These are phyloP conservation scores for Lepilemur septentrionalis DNA, from an alignment of 2,797 vertebrate genomes.

Conservation along the genomic window DNA sequence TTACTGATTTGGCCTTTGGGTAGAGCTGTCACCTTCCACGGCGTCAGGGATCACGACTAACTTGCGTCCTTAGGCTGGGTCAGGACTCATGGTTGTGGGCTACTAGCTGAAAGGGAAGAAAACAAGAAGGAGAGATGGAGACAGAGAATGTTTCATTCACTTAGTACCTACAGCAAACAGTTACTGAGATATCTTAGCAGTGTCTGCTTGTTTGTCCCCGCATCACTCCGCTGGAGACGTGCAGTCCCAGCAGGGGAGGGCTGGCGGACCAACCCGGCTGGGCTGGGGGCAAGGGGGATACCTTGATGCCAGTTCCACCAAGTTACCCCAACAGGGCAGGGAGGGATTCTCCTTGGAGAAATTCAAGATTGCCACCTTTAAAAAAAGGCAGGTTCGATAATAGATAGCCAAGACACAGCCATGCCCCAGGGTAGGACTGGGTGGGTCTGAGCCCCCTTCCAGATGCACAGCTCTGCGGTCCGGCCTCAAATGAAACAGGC, in stretches of 20 bases:
- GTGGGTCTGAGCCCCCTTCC: not conserved
- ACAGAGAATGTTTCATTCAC: not conserved
- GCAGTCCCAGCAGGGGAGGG: not conserved
- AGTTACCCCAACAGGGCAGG: not conserved
- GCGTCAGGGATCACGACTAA: not conserved
- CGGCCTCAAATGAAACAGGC: not conserved
- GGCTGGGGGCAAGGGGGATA: not conserved
- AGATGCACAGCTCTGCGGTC: not conserved
- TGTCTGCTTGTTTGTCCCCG: not conserved
- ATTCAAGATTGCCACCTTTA: not conserved
- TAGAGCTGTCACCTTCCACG: not conserved
- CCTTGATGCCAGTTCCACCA: not conserved
- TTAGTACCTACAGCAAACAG: not conserved
- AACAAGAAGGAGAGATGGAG: not conserved
- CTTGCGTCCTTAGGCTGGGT: not conserved
- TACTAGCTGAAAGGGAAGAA: not conserved
- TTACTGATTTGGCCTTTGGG: not conserved
- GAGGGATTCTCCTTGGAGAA: not conserved
- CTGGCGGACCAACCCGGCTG: not conserved
- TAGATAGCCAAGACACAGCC: not conserved
- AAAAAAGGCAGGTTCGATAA: not conserved
- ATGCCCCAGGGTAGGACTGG: not conserved
- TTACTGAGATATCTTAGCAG: not conserved
- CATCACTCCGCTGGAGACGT: not conserved
- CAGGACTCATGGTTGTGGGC: not conserved